Base-by-base conservation (phyloP, 2,888 invertebrate genomes). In the Hydrotaea cyrtoneurina region DNA sequence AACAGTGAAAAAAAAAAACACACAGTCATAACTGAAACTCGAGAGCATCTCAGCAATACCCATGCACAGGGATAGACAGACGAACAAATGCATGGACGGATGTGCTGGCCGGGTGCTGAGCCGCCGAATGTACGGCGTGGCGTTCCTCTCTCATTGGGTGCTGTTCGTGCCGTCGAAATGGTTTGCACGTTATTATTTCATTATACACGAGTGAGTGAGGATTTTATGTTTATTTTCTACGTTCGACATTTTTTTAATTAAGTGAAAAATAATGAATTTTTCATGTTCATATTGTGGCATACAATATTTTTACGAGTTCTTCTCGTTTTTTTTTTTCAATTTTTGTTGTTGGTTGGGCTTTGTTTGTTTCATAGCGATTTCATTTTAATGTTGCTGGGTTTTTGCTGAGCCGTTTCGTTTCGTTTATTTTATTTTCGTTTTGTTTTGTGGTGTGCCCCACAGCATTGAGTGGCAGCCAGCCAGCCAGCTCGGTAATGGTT, bases 211-310 rank as follows among this genome's bases (percentile, higher is more conserved):
- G 17, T 7, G 31, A 31, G 31, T 31, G 7, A 59, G 43, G 21
- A 46, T 69, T 43, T 72, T 73, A 64, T 72, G 17, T 55, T 21
- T 76, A 23, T 76, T 59, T 80, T 46, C 43, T 73, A 39, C 66
- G 39, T 78, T 73, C 43, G 55, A 59, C 78, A 86, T 79, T 81
- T 88, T 31, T 90, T 91, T 90, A 90, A 91, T 91, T 90, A 91
- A 91, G 89, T 89, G 89, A 87, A 80, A 88, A 88, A 89, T 90
- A 90, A 90, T 90, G 87, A 87, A 89, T 87, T 87, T 86, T 86
- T 82, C 79, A 81, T 86, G 85, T 82, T 72, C 39, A 82, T 83
- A 74, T 66, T 59, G 26, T 59, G 21, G 21, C 10, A 66, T 43
- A 66, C 43, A 66, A 66, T 43, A 66, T 66, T 66, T 62, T 66